Percentiles rank a stretch among this genome's conserved stretches.
These are phyloP conservation scores for Temnothorax rugatulus DNA, from an alignment of 2,888 invertebrate genomes.

Conservation along the genomic window DNA sequence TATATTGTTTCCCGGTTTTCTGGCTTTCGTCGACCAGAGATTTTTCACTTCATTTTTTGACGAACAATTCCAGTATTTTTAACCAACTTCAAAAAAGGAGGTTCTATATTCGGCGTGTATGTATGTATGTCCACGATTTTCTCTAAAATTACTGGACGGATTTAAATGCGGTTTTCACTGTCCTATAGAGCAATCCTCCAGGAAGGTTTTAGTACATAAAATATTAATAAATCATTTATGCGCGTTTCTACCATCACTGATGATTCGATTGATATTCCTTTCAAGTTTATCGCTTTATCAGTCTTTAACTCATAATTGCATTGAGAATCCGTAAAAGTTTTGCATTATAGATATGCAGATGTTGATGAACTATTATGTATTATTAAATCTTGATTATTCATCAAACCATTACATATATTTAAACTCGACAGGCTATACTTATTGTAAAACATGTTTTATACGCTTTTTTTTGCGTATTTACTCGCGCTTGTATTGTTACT, in stretches of 20 bases:
- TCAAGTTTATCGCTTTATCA: not conserved
- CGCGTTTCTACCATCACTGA: not conserved
- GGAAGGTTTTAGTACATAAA: no score
- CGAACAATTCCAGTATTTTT: not conserved
- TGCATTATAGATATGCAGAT: not conserved
- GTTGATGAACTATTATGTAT: not conserved
- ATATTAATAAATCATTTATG: not conserved
- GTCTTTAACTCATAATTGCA: not conserved
- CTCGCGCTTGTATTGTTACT: not conserved
- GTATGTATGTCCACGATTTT: no score
- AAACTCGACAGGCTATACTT: not conserved
- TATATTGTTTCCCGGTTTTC: not conserved
- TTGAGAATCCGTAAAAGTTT: not conserved
- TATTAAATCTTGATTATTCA: not conserved
- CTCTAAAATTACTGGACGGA: no score
- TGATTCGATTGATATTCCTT: not conserved
- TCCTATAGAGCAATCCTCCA: no score
- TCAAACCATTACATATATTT: slow-evolving; percentile 4
- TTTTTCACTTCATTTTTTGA: not conserved
- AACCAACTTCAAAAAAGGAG: no score
- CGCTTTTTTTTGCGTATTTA: not conserved
- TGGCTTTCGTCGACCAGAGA: not conserved
- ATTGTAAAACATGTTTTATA: slow-evolving; percentile 5
- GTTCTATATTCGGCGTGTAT: no score
- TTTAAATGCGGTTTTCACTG: no score